Base-by-base conservation (phyloP, 1,140 invertebrate species). In the Nephila pilipes region DNA sequence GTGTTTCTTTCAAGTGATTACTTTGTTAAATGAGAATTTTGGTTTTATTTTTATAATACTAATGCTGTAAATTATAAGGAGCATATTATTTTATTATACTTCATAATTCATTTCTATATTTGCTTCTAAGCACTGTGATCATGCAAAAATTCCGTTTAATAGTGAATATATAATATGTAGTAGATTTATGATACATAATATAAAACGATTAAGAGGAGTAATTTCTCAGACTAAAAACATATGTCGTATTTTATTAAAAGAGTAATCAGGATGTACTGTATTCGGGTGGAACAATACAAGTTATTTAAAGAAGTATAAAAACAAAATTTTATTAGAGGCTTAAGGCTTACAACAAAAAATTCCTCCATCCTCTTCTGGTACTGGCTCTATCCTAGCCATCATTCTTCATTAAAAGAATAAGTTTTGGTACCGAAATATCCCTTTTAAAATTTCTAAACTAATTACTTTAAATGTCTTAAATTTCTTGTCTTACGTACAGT, bases 391-490 rank as follows among this genome's bases (percentile, higher is more conserved):
- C 46, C 80, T 29, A n/a, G 54, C 25, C 25, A 83, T 83, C 80
- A 83, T 55, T 83, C 80, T 83, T 83, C 80, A 83, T 83, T 83
- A 83, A 83, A 46, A 75, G 80, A 83, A 83, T 55, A 55, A 54
- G 46, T 10, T 75, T 16, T 12, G 80, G 25, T 46, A n/a, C 22
- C 36, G 46, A 83, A 83, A 54, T 54, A 55, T 83, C 25, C 80
- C 80, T 54, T 83, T 83, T 55, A 83, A 83, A 83, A 55, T 83
- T 83, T 55, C 80, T 83, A 83, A 83, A 55, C 80, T 83, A 29
- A 83, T 83, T 83, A 83, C 46, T 55, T 55, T 83, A 32, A 83
- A 83, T 54, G 22, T 25, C 46, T 55, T 83, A 54, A 55, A 54
- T 83, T 46, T 55, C 80, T 54, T 54, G 25, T 54, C 36, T 83